These are phyloP conservation scores for Neotoma lepida DNA, from an alignment of 2,113 vertebrate genomes.

Conservation along the genomic window DNA sequence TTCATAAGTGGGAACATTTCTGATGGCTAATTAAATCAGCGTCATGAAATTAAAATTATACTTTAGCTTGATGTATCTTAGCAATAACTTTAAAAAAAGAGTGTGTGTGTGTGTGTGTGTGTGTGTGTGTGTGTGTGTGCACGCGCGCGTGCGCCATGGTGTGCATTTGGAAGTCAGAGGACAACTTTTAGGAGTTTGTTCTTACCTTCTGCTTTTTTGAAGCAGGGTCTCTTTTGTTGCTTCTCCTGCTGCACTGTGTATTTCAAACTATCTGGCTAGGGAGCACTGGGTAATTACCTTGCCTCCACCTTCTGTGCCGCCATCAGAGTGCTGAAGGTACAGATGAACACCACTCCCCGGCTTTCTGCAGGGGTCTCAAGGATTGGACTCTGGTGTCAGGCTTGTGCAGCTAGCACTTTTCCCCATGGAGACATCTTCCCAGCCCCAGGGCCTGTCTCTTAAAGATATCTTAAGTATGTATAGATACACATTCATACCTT, in stretches of 20 bases:
- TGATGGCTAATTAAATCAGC: neutral
- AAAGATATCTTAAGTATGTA: neutral
- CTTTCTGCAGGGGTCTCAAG: neutral
- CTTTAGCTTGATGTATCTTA: neutral
- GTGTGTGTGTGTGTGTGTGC: neutral
- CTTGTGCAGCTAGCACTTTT: neutral
- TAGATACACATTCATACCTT: neutral
- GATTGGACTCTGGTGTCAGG: neutral
- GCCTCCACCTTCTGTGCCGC: no score
- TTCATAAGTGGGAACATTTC: neutral
- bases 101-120: neutral
- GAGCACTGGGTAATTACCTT: neutral
- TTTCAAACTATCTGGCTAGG: neutral
- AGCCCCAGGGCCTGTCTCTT: neutral
- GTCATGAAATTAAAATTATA: slow-evolving; percentile 27
- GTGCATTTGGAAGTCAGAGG: neutral
- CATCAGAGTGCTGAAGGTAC: neutral
- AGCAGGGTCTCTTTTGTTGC: neutral
- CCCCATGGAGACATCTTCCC: neutral
- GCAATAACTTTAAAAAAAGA: neutral
- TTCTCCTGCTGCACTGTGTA: neutral
- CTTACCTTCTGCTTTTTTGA: neutral
- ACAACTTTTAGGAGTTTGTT: neutral
- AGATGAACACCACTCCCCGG: accelerated
- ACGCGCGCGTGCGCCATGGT: no score